A percentile compares a stretch with the other conserved stretches of the same genome.
Conservation (phyloP, 2,888 invertebrate species). For the Tanytarsus gracilentus region DNA sequence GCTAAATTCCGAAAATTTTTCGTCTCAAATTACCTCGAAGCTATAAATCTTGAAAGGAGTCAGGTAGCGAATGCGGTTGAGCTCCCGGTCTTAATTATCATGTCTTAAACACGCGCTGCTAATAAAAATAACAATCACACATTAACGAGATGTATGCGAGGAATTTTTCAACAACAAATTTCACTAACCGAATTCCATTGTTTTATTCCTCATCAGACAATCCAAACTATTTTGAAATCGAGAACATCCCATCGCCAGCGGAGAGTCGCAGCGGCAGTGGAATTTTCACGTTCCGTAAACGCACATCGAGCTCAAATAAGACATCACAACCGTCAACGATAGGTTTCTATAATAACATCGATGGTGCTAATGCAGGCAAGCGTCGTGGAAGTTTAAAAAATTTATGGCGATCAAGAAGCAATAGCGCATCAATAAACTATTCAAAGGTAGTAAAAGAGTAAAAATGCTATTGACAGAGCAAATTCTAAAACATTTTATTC, state of each 20-base stretch:
- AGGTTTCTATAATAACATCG: conserved; percentile 11
- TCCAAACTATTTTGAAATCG: conserved; percentile 26
- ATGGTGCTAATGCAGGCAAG: neutral
- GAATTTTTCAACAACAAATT: neutral
- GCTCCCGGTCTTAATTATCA: neutral
- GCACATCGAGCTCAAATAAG: conserved; percentile 24
- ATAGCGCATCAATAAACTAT: conserved; percentile 20
- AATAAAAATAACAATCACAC: conserved; percentile 1
- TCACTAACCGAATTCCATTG: neutral
- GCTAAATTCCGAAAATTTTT: conserved; percentile 8
- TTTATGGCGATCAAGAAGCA: conserved; percentile 27
- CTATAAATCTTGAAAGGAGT: conserved; percentile 4
- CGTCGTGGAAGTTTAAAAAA: conserved; percentile 22
- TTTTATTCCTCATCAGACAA: conserved; percentile 14
- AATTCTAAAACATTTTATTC: neutral
- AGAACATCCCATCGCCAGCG: conserved; percentile 11
- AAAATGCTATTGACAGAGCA: neutral
- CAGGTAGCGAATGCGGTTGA: too few relatives aligned
- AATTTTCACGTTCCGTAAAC: conserved; percentile 24
- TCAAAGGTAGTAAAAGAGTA: conserved; percentile 16
- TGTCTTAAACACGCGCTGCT: neutral
- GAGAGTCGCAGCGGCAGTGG: conserved; percentile 22
- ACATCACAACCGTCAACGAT: conserved; percentile 11
- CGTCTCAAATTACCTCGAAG: conserved; percentile 1
- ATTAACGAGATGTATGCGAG: too few relatives aligned